These are phyloP conservation scores for Ctena decussata DNA, from an alignment of 2,888 invertebrate species.

Conservation along the genomic window DNA sequence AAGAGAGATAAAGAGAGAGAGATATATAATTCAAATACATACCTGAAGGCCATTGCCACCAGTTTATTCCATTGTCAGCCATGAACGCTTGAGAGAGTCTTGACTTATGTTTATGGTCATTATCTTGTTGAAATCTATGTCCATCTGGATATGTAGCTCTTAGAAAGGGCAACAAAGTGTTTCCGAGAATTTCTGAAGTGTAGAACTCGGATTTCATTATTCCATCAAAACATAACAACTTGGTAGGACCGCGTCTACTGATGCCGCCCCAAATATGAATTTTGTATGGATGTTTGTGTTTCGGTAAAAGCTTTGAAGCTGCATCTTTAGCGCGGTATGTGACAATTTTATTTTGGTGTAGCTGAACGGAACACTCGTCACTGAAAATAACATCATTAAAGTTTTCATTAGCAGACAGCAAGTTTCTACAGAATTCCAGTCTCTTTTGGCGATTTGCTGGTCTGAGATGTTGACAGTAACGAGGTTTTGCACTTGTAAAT, in stretches of 20 bases:
- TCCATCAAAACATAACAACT: slow-evolving; percentile 34
- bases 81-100: slow-evolving; percentile 37
- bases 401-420: slow-evolving; percentile 34
- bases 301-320: neutral
- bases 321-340: neutral
- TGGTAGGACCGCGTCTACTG: slow-evolving; percentile 30
- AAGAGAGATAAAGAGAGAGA: too few relatives aligned
- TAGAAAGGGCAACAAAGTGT: slow-evolving; percentile 30
- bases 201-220: slow-evolving; percentile 40
- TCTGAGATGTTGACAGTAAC: slow-evolving; percentile 42
- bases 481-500: slow-evolving; percentile 15
- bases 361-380: slow-evolving; percentile 39
- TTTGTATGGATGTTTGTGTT: slow-evolving; percentile 43
- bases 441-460: slow-evolving; percentile 24
- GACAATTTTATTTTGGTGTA: slow-evolving; percentile 31
- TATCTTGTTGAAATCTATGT: slow-evolving; percentile 50
- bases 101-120: slow-evolving; percentile 55
- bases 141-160: neutral
- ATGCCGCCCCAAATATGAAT: slow-evolving; percentile 50
- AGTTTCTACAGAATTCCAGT: slow-evolving; percentile 29
- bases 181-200: slow-evolving; percentile 21
- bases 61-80: slow-evolving; percentile 43
- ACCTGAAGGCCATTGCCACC: slow-evolving; percentile 33
- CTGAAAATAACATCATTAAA: slow-evolving; percentile 50
- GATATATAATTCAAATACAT: too few relatives aligned